Evolutionary conservation across 2,888 invertebrate genomes (phyloP).

Genomic region (Tubiluchus corallicola): DNA sequence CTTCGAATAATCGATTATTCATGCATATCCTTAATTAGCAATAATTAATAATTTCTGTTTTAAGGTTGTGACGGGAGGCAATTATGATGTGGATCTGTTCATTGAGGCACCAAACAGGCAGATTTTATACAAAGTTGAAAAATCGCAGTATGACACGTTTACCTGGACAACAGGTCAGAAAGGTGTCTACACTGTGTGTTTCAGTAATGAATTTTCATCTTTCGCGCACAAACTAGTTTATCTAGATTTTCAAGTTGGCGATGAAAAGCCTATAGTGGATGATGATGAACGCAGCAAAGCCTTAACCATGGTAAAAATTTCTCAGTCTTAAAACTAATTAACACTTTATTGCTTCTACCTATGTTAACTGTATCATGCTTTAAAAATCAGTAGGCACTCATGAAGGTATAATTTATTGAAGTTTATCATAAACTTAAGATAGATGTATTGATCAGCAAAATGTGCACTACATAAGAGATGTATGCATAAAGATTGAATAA

Average conservation of each 20-base stretch:
- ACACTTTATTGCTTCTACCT: constrained; percentile 4
- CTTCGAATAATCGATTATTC: neutral
- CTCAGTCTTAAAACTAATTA: too few species aligned
- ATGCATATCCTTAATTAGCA: neutral
- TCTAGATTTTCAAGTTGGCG: constrained; percentile 91
- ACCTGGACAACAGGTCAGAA: constrained; percentile 51
- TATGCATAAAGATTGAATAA: too few species aligned
- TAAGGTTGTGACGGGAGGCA: constrained; percentile 94
- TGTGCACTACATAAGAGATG: too few species aligned
- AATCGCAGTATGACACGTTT: constrained; percentile 87
- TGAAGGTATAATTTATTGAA: too few species aligned
- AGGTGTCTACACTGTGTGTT: constrained; percentile 73
- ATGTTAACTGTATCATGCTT: too few species aligned
- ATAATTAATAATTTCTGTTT: constrained; percentile 16
- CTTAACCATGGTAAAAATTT: constrained; percentile 44
- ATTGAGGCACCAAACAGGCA: constrained; percentile 69
- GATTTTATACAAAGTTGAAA: constrained; percentile 72
- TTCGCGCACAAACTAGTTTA: constrained; percentile 96
- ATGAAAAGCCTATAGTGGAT: constrained; percentile 54
- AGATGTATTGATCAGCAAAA: too few species aligned
- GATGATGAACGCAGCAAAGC: constrained; percentile 73
- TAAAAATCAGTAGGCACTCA: too few species aligned
- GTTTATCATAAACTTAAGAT: too few species aligned
- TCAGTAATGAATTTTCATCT: constrained; percentile 97
- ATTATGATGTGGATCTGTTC: constrained; percentile 89